phyloP scores from a whole-genome alignment of 2,113 vertebrate species.

The Pangasianodon gigas region DNA sequence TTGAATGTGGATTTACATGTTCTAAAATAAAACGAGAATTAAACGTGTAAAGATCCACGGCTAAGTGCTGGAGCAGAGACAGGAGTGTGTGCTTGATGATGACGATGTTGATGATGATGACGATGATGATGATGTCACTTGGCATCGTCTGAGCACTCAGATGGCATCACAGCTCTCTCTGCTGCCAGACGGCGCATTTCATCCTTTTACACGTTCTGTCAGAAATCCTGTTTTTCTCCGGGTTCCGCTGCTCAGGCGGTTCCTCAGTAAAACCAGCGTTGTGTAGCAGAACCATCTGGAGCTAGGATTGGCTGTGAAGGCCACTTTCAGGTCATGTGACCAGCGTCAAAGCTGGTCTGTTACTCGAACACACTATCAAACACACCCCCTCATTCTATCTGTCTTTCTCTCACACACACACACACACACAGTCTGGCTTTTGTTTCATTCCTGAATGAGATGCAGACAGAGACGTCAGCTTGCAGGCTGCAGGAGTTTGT shows the following conservation, averaged over 20 bases:
- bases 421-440: slow-evolving; percentile 24
- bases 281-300: slow-evolving; percentile 22
- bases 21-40: not conserved
- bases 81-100: not conserved
- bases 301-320: slow-evolving; percentile 12
- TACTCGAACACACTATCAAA: not conserved
- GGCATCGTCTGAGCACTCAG: not conserved
- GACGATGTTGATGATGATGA: not conserved
- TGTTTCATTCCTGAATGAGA: slow-evolving; percentile 35
- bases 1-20: not conserved
- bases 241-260: not conserved
- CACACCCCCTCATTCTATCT: not conserved
- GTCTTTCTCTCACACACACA: not conserved
- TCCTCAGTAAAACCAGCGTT: not conserved
- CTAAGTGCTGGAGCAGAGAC: not conserved
- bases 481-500: not conserved
- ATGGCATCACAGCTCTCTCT: not conserved
- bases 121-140: slow-evolving; percentile 1
- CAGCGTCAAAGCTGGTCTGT: slow-evolving; percentile 8
- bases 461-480: slow-evolving; percentile 21
- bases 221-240: not conserved
- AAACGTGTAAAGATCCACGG: not conserved
- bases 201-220: not conserved
- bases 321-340: slow-evolving; percentile 25
- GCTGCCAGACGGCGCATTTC: not conserved